phyloP scores from a whole-genome alignment of 2,797 vertebrate species.

The Pseudochromis fuscus region DNA sequence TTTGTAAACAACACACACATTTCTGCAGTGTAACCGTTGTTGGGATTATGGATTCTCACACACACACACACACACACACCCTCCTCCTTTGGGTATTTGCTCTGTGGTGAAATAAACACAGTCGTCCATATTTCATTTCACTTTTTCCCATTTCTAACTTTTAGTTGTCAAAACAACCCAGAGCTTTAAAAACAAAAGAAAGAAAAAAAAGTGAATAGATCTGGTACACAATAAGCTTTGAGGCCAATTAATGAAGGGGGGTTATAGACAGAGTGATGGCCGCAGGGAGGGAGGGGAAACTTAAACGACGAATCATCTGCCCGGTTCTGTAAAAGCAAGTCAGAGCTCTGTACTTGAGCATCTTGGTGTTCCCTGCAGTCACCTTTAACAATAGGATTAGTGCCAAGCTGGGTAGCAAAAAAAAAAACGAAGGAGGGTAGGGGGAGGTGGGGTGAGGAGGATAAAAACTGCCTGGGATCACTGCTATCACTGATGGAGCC shows the following conservation, averaged over 20 bases:
- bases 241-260: conserved; percentile 53
- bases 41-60: conserved; percentile 48
- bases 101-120: conserved; percentile 50
- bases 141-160: conserved; percentile 35
- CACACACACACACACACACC: background rate
- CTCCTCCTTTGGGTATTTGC: conserved; percentile 26
- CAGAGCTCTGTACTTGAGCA: conserved; percentile 26
- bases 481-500: conserved; percentile 71
- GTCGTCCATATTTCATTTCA: conserved; percentile 41
- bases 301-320: conserved; percentile 53
- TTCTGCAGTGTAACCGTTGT: conserved; percentile 30
- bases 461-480: conserved; percentile 64
- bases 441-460: conserved; percentile 31
- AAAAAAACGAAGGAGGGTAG: conserved; percentile 19
- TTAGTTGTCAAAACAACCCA: conserved; percentile 56
- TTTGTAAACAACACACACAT: conserved; percentile 8
- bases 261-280: conserved; percentile 33
- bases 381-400: conserved; percentile 72
- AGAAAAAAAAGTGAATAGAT: conserved; percentile 35
- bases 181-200: conserved; percentile 8
- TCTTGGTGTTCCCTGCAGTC: conserved; percentile 45
- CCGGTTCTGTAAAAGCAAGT: conserved; percentile 41
- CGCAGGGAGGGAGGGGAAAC: conserved; percentile 31
- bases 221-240: conserved; percentile 37
- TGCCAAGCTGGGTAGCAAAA: conserved; percentile 47